Base-by-base conservation (phyloP, 2,797 vertebrate species). In the Thripadectes ignobilis region DNA sequence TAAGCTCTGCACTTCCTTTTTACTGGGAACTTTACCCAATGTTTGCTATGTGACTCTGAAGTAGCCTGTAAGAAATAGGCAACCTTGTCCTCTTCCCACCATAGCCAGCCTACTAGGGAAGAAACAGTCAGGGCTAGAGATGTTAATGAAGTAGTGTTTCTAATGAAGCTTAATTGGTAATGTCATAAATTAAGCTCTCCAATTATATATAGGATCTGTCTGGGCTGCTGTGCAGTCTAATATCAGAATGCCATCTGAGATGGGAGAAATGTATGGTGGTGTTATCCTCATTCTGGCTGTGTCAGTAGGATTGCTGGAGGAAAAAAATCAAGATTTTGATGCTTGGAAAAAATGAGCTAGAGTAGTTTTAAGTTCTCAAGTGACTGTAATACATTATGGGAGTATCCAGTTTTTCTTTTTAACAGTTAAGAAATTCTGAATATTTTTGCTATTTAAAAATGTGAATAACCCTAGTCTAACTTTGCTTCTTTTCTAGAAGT, bases 391-490 rank as follows among this genome's bases (percentile, higher is more conserved):
- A 26, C 2, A 8, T 76, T 85, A 46, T 29, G 48, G 55, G 27
- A 92, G 4, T 59, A 48, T 57, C 52, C 1, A 20, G 6, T 34
- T 36, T 36, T 27, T 74, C 69, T 81, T 39, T 39, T 39, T 36
- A 67, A n/a, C 19, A 57, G 27, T 63, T 77, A 29, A 74, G 51
- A 92, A 89, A 61, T 76, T 69, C 27, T 49, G 85, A 89, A 45
- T 73, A 30, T 54, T 89, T 95, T 87, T 92, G 6, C 71, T 87
- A n/a, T 82, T 94, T 72, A 62, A 91, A 89, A 74, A 54, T 87
- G 67, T 32, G 87, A 82, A 66, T 88, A 71, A 46, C 36, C 80
- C 7, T 6, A 69, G 32, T 63, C 16, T 86, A 82, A 74, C 59
- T 91, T 68, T 66, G 29, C 43, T 76, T 89, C 32, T 80, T 65